phyloP scores from a whole-genome alignment of 2,888 invertebrate species.

The Athalia circularis region DNA sequence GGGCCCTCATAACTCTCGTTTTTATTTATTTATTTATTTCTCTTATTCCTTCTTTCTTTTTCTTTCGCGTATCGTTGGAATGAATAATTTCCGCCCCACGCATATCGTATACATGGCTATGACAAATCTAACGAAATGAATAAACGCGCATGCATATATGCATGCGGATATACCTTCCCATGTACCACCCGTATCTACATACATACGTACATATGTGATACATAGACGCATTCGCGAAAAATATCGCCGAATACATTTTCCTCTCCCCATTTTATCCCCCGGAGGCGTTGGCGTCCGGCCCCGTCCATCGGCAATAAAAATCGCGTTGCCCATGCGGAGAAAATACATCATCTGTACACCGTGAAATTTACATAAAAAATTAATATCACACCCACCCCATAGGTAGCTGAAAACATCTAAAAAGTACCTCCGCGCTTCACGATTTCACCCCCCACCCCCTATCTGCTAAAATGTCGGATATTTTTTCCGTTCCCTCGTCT shows the following conservation, averaged over 20 bases:
- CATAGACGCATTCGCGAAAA: not conserved
- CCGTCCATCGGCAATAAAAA: not conserved
- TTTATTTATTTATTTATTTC: too few relatives aligned
- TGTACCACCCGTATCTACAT: not conserved
- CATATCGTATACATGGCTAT: not conserved
- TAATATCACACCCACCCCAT: not conserved
- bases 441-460: too few relatives aligned
- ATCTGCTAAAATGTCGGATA: too few relatives aligned
- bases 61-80: not conserved
- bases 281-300: not conserved
- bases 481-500: too few relatives aligned
- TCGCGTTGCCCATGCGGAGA: not conserved
- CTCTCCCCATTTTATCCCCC: not conserved
- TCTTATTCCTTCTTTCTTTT: not conserved
- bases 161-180: not conserved
- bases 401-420: too few relatives aligned
- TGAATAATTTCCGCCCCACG: not conserved
- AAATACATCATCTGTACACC: not conserved
- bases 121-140: conserved; percentile 18
- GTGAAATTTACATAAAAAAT: not conserved
- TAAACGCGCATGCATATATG: not conserved
- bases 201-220: not conserved
- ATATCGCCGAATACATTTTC: not conserved
- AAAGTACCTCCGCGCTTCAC: too few relatives aligned
- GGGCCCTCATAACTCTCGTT: too few relatives aligned